Conservation (phyloP, 1,140 invertebrate species). For the Wiebesia pumilae region DNA sequence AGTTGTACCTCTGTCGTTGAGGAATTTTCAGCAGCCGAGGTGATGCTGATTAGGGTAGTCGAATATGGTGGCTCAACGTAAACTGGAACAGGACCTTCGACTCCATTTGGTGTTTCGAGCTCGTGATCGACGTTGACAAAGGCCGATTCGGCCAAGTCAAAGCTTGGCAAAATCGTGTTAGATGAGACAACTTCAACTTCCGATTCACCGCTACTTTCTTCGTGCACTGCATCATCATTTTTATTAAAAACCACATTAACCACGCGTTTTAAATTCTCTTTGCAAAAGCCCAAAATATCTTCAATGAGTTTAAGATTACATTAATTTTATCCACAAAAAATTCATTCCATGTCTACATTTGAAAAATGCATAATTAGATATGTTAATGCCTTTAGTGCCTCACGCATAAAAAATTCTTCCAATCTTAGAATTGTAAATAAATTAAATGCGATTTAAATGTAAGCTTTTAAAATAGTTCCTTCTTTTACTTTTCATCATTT, state of each 20-base stretch:
- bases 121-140: conserved; percentile 76
- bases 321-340: too few relatives aligned
- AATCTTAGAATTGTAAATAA: too few relatives aligned
- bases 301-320: background rate
- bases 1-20: background rate
- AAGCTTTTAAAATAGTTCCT: too few relatives aligned
- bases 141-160: conserved; percentile 51
- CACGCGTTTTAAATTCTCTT: background rate
- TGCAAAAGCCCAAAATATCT: background rate
- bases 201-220: conserved; percentile 35
- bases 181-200: conserved; percentile 23
- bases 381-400: too few relatives aligned
- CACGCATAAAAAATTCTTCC: too few relatives aligned
- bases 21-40: background rate
- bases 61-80: conserved; percentile 66
- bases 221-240: conserved; percentile 1
- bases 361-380: too few relatives aligned
- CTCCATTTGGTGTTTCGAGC: conserved; percentile 76
- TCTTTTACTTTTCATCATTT: too few relatives aligned
- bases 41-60: background rate
- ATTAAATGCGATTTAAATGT: too few relatives aligned
- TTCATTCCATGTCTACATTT: too few relatives aligned
- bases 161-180: background rate
- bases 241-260: background rate
- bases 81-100: conserved; percentile 76